Evolutionary conservation across 1,140 invertebrate species (phyloP), one percentile per base, ranked within the genome.

Genomic region (Pachyrhynchus sulphureomaculatus): DNA sequence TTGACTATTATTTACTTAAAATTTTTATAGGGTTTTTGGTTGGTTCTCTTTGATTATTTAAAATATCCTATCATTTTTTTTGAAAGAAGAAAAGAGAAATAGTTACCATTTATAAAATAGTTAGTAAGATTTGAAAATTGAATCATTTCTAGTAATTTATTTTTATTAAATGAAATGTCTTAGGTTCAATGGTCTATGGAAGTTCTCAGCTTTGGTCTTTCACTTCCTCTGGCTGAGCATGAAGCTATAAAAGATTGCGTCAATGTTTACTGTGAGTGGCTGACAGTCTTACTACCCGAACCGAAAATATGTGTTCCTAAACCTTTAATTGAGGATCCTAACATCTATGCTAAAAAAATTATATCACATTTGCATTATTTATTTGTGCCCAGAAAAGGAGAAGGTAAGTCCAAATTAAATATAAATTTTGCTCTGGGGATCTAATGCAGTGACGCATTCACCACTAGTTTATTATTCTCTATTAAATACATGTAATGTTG

Each of bases 201-300:
- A 83, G 93, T 96, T 5, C 87, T 98, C 17, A 93, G 95, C 70
- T 96, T 88, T 80, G 95, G 96, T 0, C 80, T 99, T 0, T 93
- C 91, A 26, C 77, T 99, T 26, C 93, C 94, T 0, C 74, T 98
- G 9, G 81, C 84, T 29, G 94, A 98, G 75, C 92, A 96, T 76
- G 95, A 98, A 67, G 92, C 92, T 0, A 90, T 98, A 34, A 87
- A 94, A 64, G 95, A 98, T 77, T 98, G 95, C 78, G 95, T 98
- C 6, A 93, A 92, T 77, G 89, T 98, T 18, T 98, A 98, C 74
- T 98, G 94, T 77, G 95, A 98, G 72, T 99, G 96, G 96, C 77
- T 99, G 21, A 89, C 90, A 0, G 90, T 93, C 0, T 79, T 96
- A 45, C 84, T 95, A 67, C 88, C 92, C 1, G 78, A 79, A 37